Evolutionary conservation across 2,888 invertebrate genomes (phyloP), one percentile per base, ranked within the genome.

Genomic region (Diadegma fenestrale): DNA sequence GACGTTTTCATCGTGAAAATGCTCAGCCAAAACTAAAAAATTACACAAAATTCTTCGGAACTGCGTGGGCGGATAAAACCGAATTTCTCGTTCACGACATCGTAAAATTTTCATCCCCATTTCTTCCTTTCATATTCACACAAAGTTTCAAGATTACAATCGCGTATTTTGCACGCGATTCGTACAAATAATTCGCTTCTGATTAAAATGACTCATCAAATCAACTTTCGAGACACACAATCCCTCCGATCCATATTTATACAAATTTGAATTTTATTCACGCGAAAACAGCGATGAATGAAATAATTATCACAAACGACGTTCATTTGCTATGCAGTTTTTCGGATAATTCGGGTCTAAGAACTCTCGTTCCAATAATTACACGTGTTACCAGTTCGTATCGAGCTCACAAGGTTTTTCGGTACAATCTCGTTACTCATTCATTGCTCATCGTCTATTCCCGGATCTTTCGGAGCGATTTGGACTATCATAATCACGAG

Each of bases 371-470:
- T 75, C 45, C 69, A 58, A 79, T 85, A 79, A 85, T 85, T 69
- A 69, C 72, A 69, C 84, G 22, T 66, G 66, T 82, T 43, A 78
- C 45, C 58, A 51, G 43, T 64, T n/a, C n/a, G 43, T 76, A 82
- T 80, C 80, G 80, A 68, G 72, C 76, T 85, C 58, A 77, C 82
- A 80, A 82, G 41, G 72, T 72, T 71, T 26, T 73, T 76, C 68
- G 76, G 58, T 72, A 33, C 33, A 33, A 61, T 12, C 37, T 33
- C 71, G 48, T 85, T 76, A 82, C 64, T 79, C 58, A 85, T 80
- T 75, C 5, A 77, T 64, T n/a, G 7, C 61, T 54, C 76, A 48
- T 80, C 72, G 6, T 17, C 72, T 72, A 80, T 85, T 82, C 66
- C 41, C 51, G 37, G n/a, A 43, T 33, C 6, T 78, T 26, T 0